These are phyloP conservation scores for Calliphora vicina DNA, from an alignment of 1,140 invertebrate species.

Conservation along the genomic window DNA sequence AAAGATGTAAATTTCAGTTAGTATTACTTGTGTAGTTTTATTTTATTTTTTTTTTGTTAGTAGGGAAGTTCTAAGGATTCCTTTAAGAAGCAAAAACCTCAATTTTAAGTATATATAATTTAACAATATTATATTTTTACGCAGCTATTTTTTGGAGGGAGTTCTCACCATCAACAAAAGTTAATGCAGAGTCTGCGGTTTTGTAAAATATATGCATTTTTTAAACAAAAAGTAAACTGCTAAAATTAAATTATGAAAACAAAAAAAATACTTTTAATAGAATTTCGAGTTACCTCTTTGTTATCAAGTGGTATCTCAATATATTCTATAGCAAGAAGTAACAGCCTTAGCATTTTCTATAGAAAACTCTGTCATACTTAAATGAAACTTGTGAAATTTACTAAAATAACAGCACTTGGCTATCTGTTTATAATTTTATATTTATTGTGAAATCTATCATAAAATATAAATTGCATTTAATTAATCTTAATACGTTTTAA, in stretches of 20 bases:
- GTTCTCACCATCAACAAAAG: not conserved
- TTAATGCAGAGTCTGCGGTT: not conserved
- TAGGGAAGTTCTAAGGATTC: not conserved
- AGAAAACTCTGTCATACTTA: too few species aligned
- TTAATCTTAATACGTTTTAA: too few species aligned
- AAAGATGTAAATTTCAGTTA: not conserved
- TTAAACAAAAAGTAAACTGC: not conserved
- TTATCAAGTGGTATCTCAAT: too few species aligned
- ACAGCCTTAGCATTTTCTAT: too few species aligned
- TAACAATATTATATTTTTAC: not conserved
- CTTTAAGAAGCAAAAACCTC: not conserved
- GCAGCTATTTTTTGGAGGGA: not conserved
- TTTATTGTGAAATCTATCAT: too few species aligned
- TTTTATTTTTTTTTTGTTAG: not conserved
- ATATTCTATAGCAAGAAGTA: too few species aligned
- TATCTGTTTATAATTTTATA: too few species aligned
- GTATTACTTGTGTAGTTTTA: not conserved
- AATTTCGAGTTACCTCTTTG: too few species aligned
- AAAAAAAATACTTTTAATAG: too few species aligned
- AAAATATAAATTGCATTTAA: too few species aligned
- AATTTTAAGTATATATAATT: conserved; percentile 5
- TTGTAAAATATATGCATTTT: not conserved
- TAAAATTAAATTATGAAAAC: not conserved
- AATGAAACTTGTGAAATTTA: too few species aligned
- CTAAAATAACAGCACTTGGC: too few species aligned